Evolutionary conservation across 2,113 vertebrate genomes (phyloP).

Genomic region (Murina feae): DNA sequence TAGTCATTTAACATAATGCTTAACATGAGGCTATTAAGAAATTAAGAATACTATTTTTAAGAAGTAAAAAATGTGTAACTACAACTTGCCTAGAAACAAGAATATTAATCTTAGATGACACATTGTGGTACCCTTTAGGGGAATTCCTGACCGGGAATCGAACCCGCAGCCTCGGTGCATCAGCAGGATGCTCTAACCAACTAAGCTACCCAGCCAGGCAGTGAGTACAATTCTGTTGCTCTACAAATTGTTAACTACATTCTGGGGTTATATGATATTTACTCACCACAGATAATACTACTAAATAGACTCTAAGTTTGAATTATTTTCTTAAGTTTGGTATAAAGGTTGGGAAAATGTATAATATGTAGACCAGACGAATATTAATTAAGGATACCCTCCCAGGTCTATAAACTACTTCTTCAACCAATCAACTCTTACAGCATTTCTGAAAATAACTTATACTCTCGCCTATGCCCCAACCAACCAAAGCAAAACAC

Average conservation of each 20-base stretch:
- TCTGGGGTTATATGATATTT: neutral
- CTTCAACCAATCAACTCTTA: constrained; percentile 15
- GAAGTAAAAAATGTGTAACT: constrained; percentile 25
- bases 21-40: neutral
- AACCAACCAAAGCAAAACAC: constrained; percentile 49
- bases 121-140: neutral
- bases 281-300: neutral
- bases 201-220: neutral
- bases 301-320: neutral
- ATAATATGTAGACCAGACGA: neutral
- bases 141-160: neutral
- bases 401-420: neutral
- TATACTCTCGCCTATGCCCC: neutral
- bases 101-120: constrained; percentile 35
- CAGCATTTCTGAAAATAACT: constrained; percentile 6
- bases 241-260: neutral
- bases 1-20: constrained; percentile 2
- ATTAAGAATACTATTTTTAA: neutral
- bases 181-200: neutral
- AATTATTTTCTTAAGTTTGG: constrained; percentile 27
- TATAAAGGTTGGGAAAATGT: constrained; percentile 12
- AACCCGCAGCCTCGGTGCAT: neutral
- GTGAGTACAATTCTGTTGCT: neutral
- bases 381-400: neutral
- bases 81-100: constrained; percentile 52